Base-by-base conservation (phyloP, 1,140 invertebrate species). In the Pachyrhynchus sulphureomaculatus region DNA sequence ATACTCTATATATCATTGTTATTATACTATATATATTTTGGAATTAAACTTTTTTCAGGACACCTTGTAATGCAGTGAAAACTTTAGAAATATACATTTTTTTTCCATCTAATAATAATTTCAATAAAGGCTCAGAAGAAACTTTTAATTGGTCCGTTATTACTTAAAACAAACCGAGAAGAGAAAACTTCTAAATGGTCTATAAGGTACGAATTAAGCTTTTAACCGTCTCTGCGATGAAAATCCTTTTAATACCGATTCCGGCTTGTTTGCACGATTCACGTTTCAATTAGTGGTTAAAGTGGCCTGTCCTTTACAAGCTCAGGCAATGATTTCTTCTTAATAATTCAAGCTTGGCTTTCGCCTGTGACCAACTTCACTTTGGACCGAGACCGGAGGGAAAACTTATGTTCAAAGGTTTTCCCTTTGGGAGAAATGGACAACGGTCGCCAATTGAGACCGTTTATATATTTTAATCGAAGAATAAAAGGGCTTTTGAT, bases 381-480 rank as follows among this genome's bases (percentile, higher is more conserved):
- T 48, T 45, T 48, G 39, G 53, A 32, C 53, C 52, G 52, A 17
- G 44, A 57, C 60, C 60, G 52, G 24, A 18, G 60, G 51, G 60
- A 56, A 39, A 55, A 62, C 60, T 62, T 62, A 52, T 51, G 66
- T 68, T 66, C 61, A 66, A 66, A 68, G 56, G 60, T 60, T 59
- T 52, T 18, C 66, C 61, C 53, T 26, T n/a, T 10, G 29, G 64
- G 51, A 26, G 36, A 52, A 63, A 45, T 67, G 65, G 62, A 67
- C 67, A 68, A 64, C 61, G 64, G 56, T 59, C 58, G 47, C 45
- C 65, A 66, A 69, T 69, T 67, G 61, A 69, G 64, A 67, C 21
- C 67, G 55, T 60, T 69, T 69, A 69, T 67, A 51, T 61, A 69
- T 63, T 65, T 62, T 68, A 66, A 68, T 68, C 60, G 65, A 66